Conservation (phyloP, 2,888 invertebrate species). For the Cryptophagus acutangulus region DNA sequence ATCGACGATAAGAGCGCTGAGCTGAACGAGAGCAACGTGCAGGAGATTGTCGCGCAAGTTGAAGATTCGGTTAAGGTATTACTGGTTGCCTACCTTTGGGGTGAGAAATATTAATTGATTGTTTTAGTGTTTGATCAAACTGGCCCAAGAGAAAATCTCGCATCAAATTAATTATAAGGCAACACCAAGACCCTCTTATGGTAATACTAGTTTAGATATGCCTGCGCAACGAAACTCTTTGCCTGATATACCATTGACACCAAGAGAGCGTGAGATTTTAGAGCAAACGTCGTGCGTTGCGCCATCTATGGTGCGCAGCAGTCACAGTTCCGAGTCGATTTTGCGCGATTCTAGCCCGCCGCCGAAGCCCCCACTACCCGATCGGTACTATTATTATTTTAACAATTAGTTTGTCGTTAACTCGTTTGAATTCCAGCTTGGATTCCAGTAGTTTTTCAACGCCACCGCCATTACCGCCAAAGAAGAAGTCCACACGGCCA, state of each 20-base stretch:
- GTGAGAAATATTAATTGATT: constrained; percentile 6
- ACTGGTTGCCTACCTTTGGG: background rate
- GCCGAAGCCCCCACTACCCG: constrained; percentile 85
- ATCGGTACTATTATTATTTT: constrained; percentile 24
- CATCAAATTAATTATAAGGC: constrained; percentile 41
- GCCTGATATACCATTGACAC: constrained; percentile 78
- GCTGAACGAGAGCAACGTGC: constrained; percentile 59
- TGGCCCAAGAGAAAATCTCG: constrained; percentile 79
- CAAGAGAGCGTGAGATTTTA: constrained; percentile 66
- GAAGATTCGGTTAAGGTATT: constrained; percentile 67
- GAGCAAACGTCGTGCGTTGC: constrained; percentile 52
- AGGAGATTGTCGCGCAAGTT: constrained; percentile 62
- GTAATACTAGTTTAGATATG: constrained; percentile 44
- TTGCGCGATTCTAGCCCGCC: constrained; percentile 67
- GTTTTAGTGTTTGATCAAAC: constrained; percentile 62
- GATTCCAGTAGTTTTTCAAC: constrained; percentile 48
- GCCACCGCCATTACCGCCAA: constrained; percentile 76
- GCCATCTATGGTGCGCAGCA: constrained; percentile 55
- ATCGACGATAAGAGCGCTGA: constrained; percentile 67
- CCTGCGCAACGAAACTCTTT: constrained; percentile 62
- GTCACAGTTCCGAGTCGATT: constrained; percentile 79
- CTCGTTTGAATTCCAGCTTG: background rate
- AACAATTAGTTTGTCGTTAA: background rate
- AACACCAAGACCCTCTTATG: constrained; percentile 48
- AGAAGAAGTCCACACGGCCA: constrained; percentile 54